These are phyloP conservation scores for Epirrhoe tristata DNA, from an alignment of 2,888 invertebrate species.

Conservation along the genomic window DNA sequence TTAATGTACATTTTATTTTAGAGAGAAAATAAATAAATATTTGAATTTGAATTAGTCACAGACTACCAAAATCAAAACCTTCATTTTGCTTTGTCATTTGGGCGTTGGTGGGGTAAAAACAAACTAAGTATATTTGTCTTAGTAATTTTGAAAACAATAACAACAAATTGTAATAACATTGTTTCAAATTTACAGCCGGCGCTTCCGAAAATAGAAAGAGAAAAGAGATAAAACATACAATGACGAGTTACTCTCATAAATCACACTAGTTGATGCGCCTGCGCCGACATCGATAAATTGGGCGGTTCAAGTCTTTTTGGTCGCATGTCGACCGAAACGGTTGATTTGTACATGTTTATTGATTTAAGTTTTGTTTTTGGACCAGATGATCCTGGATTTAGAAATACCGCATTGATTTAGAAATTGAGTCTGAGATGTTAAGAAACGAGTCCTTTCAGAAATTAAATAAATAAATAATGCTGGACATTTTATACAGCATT, in stretches of 20 bases:
- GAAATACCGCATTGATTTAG: not conserved
- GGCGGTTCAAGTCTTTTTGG: conserved; percentile 22
- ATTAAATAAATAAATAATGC: no score
- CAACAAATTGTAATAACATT: not conserved
- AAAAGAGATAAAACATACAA: conserved; percentile 24
- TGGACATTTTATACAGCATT: no score
- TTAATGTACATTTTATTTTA: no score
- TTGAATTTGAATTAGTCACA: no score
- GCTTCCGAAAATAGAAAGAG: conserved; percentile 31
- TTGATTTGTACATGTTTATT: conserved; percentile 14
- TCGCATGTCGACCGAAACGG: conserved; percentile 18
- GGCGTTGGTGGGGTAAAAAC: no score
- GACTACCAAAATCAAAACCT: no score
- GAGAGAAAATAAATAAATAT: no score
- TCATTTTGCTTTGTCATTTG: no score
- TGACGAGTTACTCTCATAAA: conserved; percentile 34
- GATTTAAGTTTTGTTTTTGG: conserved; percentile 1
- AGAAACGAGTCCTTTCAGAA: not conserved
- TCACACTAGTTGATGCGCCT: conserved; percentile 27
- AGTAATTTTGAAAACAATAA: no score
- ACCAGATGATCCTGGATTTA: not conserved
- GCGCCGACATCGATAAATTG: conserved; percentile 31
- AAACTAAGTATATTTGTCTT: no score
- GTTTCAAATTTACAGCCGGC: conserved; percentile 16
- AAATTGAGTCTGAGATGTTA: not conserved